Percentiles rank a stretch among this genome's conserved stretches.
Evolutionary conservation across 2,888 invertebrate species (phyloP).

Genomic region (Cistogaster globosa): DNA sequence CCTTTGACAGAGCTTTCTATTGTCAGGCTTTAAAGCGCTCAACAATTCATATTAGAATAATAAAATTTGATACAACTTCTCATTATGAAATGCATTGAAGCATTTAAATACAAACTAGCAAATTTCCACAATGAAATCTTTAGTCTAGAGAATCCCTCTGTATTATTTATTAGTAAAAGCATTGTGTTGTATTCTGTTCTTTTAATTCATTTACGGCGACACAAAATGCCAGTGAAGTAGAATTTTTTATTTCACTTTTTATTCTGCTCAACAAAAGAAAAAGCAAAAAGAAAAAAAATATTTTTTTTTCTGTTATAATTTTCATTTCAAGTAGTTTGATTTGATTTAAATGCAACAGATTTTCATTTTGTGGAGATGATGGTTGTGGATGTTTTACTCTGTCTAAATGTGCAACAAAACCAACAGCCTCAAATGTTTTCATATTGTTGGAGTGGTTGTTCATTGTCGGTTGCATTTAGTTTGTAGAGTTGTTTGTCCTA

Average conservation of each 20-base stretch:
- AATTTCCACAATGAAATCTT: neutral
- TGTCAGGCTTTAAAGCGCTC: too few species aligned
- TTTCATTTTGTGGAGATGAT: slow-evolving; percentile 52
- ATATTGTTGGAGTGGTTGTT: slow-evolving; percentile 9
- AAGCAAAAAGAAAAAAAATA: neutral
- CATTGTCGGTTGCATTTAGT: slow-evolving; percentile 29
- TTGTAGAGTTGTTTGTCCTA: slow-evolving; percentile 29
- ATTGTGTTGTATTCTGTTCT: slow-evolving; percentile 2
- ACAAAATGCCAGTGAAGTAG: slow-evolving; percentile 25
- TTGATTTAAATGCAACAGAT: slow-evolving; percentile 49
- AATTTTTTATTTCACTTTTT: slow-evolving; percentile 35
- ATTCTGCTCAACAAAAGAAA: neutral
- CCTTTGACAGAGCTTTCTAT: too few species aligned
- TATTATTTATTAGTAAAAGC: neutral
- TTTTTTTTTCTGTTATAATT: slow-evolving; percentile 29
- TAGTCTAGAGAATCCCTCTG: neutral
- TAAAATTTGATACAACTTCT: slow-evolving; percentile 50
- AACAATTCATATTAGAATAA: slow-evolving; percentile 23
- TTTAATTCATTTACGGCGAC: neutral
- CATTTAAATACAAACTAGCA: slow-evolving; percentile 47
- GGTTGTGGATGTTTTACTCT: slow-evolving; percentile 13
- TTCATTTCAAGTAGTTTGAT: slow-evolving; percentile 55
- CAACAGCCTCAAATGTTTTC: slow-evolving; percentile 38
- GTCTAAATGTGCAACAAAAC: slow-evolving; percentile 22
- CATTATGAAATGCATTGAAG: slow-evolving; percentile 57